A percentile compares a stretch with the other conserved stretches of the same genome.
phyloP scores from a whole-genome alignment of 2,888 invertebrate genomes.

The Adela reaumurella region DNA sequence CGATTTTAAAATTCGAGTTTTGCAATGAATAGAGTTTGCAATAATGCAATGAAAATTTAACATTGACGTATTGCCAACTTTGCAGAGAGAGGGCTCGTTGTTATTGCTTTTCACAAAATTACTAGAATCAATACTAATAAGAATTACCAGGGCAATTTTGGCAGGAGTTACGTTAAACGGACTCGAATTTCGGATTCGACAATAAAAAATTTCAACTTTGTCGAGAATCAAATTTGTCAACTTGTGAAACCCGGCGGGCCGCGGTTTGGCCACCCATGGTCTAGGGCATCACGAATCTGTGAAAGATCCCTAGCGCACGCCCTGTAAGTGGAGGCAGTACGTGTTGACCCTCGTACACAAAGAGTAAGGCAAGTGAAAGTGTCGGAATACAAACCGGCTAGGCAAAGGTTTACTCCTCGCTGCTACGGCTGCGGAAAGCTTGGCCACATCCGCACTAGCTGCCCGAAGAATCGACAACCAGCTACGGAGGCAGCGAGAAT shows the following conservation, averaged over 20 bases:
- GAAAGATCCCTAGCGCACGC: background rate
- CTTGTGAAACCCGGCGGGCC: background rate
- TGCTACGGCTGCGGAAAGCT: background rate
- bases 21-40: too few relatives aligned
- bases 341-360: background rate
- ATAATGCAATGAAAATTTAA: too few relatives aligned
- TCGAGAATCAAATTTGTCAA: too few relatives aligned
- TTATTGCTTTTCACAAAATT: too few relatives aligned
- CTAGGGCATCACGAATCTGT: background rate
- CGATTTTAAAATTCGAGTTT: too few relatives aligned
- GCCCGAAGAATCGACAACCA: background rate
- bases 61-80: too few relatives aligned
- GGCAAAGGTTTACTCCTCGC: background rate
- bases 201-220: too few relatives aligned
- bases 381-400: background rate
- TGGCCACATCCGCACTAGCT: background rate
- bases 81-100: too few relatives aligned
- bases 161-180: too few relatives aligned
- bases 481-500: background rate
- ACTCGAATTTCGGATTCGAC: too few relatives aligned
- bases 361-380: background rate
- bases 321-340: background rate
- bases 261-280: background rate
- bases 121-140: too few relatives aligned
- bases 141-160: too few relatives aligned